These are phyloP conservation scores for Itoplectis maculator DNA, from an alignment of 2,888 invertebrate genomes.

Conservation along the genomic window DNA sequence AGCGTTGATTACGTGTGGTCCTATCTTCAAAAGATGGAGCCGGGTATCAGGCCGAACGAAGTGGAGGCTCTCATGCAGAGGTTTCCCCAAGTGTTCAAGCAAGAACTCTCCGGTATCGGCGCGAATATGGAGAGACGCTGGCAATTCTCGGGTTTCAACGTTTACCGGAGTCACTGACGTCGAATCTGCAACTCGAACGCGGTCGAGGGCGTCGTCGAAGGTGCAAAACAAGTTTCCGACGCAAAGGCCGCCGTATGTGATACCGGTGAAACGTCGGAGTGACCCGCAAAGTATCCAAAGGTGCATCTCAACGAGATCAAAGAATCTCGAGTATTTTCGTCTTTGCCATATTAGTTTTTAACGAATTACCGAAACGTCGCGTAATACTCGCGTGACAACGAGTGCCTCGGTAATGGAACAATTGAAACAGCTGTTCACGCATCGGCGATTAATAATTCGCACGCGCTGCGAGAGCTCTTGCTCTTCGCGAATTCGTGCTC, in stretches of 20 bases:
- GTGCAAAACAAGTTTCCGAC: constrained; percentile 38
- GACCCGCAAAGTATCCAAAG: constrained; percentile 11
- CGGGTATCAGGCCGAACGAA: constrained; percentile 89
- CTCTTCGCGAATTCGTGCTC: constrained; percentile 9
- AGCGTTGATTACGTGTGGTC: constrained; percentile 96
- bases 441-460: constrained; percentile 6
- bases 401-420: neutral
- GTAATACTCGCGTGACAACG: neutral
- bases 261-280: constrained; percentile 41
- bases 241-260: constrained; percentile 47
- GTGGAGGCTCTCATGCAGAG: constrained; percentile 92
- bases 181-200: constrained; percentile 14
- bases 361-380: constrained; percentile 5
- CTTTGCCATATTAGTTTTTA: constrained; percentile 51
- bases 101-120: constrained; percentile 92
- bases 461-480: constrained; percentile 20
- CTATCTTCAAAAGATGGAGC: constrained; percentile 93
- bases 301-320: constrained; percentile 12
- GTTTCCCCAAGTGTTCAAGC: constrained; percentile 93
- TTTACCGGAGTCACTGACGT: constrained; percentile 78
- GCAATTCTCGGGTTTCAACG: constrained; percentile 91
- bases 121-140: constrained; percentile 94
- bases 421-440: neutral
- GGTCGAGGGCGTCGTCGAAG: constrained; percentile 36
- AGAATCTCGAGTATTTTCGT: constrained; percentile 9